Evolutionary conservation across 2,888 invertebrate species (phyloP), one percentile per base, ranked within the genome.

Genomic region (Aporophyla nigra): DNA sequence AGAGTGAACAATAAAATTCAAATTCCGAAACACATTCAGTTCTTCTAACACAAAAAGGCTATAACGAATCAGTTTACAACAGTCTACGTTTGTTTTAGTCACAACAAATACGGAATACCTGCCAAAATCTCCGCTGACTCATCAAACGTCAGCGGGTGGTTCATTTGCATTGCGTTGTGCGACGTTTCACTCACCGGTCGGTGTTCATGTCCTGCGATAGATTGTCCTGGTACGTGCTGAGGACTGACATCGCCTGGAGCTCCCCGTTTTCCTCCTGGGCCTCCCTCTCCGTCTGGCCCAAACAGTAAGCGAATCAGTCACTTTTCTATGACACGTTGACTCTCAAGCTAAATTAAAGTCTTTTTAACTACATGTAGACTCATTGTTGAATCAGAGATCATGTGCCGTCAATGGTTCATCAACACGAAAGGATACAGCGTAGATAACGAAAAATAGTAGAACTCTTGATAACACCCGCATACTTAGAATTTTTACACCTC

Each of bases 171-270:
- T 74, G 68, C 63, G 74, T 69, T 66, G 71, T 79, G 73, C 71
- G 66, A 51, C 40, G 59, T 71, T 67, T 51, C 72, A 95, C 96
- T 96, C 94, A 97, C 97, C 97, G 96, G 83, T 97, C 97, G 27
- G 97, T 97, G 93, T 97, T 97, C 97, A 97, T 97, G 83, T 97
- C 97, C 88, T 95, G 94, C 12, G 97, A 97, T 78, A 97, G 92
- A 86, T 96, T 97, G 93, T 97, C 97, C 87, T 96, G 95, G 92
- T 97, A 97, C 88, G 96, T 97, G 94, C 97, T 97, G 89, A 97
- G 95, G 74, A 97, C 97, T 56, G 97, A 97, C 97, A 97, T 97
- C 83, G 97, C 97, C 87, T 97, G 96, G 80, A 97, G 91, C 90
- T 97, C 97, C 58, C 92, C 94, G 87, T 92, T 93, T 65, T 77